These are phyloP conservation scores for Ictalurus punctatus DNA, from an alignment of 2,113 vertebrate genomes.

Conservation along the genomic window DNA sequence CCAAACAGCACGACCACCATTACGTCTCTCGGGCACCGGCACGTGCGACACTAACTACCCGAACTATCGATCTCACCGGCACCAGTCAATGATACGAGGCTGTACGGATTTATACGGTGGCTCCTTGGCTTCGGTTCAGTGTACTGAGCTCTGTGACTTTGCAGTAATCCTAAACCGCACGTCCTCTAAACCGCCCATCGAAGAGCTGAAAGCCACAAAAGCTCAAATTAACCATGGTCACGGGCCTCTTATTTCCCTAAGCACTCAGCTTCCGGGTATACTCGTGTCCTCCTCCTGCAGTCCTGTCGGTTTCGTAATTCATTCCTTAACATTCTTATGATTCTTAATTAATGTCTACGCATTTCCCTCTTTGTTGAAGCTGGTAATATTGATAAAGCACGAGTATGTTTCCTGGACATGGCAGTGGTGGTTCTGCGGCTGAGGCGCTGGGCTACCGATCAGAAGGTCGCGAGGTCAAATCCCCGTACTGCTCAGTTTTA, in stretches of 20 bases:
- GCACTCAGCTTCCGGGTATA: constrained; percentile 6
- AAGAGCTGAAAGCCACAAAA: constrained; percentile 25
- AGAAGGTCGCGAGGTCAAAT: background rate
- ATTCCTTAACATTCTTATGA: background rate
- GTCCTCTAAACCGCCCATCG: background rate
- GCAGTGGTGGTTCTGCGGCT: background rate
- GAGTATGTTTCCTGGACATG: background rate
- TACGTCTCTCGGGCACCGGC: background rate
- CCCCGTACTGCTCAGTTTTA: background rate
- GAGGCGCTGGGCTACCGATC: background rate
- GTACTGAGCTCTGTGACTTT: constrained; percentile 6
- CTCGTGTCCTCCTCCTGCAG: background rate
- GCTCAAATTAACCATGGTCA: constrained; percentile 10
- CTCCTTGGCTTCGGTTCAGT: background rate
- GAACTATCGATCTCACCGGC: background rate
- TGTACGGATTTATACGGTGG: background rate
- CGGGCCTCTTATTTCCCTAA: background rate
- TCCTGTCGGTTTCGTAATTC: background rate
- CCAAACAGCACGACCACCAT: background rate
- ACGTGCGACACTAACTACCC: background rate
- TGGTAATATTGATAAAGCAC: background rate
- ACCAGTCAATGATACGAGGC: background rate
- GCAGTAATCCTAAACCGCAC: constrained; percentile 21
- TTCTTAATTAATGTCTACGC: too few species aligned
- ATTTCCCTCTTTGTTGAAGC: background rate